Conservation (phyloP, 2,113 vertebrate genomes). For the Dromiciops gliroides region DNA sequence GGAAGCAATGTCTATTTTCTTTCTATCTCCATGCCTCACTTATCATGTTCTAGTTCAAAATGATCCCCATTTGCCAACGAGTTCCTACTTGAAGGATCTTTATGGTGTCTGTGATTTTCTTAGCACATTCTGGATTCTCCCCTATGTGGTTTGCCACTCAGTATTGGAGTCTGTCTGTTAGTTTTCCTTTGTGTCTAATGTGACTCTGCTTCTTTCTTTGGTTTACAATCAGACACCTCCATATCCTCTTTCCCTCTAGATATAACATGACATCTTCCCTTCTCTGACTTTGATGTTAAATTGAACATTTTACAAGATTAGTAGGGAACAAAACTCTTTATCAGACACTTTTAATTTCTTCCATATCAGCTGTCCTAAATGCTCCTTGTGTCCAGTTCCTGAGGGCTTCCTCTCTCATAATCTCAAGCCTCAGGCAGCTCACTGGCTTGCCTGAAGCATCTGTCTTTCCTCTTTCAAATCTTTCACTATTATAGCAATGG, state of each 20-base stretch:
- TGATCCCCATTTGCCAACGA: neutral
- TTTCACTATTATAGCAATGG: neutral
- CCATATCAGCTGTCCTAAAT: rapidly evolving
- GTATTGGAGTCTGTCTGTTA: neutral
- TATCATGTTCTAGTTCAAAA: slow-evolving; percentile 17
- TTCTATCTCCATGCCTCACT: neutral
- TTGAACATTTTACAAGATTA: neutral
- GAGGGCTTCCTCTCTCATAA: slow-evolving; percentile 17
- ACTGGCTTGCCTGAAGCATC: neutral
- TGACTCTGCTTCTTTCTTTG: slow-evolving; percentile 32
- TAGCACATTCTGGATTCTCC: neutral
- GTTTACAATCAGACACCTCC: slow-evolving; percentile 6
- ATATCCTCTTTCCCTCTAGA: neutral
- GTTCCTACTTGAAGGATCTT: neutral
- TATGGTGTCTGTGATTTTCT: neutral
- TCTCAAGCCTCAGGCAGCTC: neutral
- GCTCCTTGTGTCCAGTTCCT: slow-evolving; percentile 4
- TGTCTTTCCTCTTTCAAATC: slow-evolving; percentile 42
- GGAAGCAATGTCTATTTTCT: neutral
- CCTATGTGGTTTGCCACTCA: neutral
- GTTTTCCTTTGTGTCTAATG: neutral
- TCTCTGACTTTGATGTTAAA: slow-evolving; percentile 45
- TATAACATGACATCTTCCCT: neutral
- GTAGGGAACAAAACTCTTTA: slow-evolving; percentile 28
- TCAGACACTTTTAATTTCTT: slow-evolving; percentile 18